Base-by-base conservation (phyloP, 2,888 invertebrate genomes). In the Dascillus cervinus region DNA sequence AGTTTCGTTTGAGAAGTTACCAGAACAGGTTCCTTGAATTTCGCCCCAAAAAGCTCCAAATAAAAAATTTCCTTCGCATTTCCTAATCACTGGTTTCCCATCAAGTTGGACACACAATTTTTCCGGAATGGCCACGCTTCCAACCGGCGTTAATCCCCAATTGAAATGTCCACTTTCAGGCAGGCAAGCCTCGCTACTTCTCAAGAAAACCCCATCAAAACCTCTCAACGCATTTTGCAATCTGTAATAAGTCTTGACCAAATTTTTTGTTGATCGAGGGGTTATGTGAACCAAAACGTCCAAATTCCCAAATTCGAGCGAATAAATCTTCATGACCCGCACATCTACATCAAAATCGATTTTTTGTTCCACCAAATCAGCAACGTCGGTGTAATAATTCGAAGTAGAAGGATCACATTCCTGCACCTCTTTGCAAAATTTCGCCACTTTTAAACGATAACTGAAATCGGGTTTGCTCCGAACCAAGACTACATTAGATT, bases 51-150 rank as follows among this genome's bases (percentile, higher is more conserved):
- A 43, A 12, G 72, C 72, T 6, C 79, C 80, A 3, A 62, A 46
- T 3, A 72, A 49, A 50, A 77, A 79, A 33, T 73, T 65, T 2
- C 80, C 79, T 4, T 49, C 30, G 47, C 80, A 81, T 29, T 59
- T 58, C 43, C 78, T 63, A 13, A 66, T 70, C 2, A 75, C 67
- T 2, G 77, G 79, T 31, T 75, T 58, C 2, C 73, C 73, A 49
- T 74, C 70, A 3, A 55, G 48, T 55, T 73, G 69, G 22, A 79
- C 57, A 45, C 80, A 80, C 28, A 77, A 63, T 43, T 73, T 67
- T 22, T 62, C 62, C 1, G 77, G 70, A 3, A 73, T 67, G 2
- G 69, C 64, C 22, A 67, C 64, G 32, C 70, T 66, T 1, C 72
- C 73, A 13, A 72, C 65, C 10, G 47, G 45, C 8, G 73, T 70